A percentile compares a stretch with the other conserved stretches of the same genome.
Evolutionary conservation across 1,140 invertebrate species (phyloP).

Genomic region (Psilanteris sp.): DNA sequence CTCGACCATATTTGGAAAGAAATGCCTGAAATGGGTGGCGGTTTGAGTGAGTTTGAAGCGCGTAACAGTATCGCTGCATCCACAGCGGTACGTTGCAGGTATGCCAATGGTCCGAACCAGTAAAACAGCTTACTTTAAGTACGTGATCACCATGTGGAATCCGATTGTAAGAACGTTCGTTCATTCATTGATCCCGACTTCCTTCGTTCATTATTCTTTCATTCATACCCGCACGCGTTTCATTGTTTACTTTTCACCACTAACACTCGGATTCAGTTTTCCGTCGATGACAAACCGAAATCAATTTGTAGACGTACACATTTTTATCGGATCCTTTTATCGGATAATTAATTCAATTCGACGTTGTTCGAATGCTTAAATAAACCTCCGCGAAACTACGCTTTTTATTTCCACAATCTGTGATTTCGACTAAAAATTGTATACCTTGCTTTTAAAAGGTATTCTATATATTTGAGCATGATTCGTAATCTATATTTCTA

Average conservation of each 20-base stretch:
- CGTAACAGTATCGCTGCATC: constrained; percentile 25
- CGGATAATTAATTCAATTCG: too few relatives aligned
- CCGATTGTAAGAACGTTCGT: constrained; percentile 29
- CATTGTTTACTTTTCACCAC: constrained; percentile 22
- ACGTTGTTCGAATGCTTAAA: too few relatives aligned
- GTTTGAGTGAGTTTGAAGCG: constrained; percentile 9
- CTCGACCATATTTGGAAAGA: constrained; percentile 69
- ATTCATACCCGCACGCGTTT: constrained; percentile 46
- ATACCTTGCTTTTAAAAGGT: too few relatives aligned
- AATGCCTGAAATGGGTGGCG: constrained; percentile 47
- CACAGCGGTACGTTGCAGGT: constrained; percentile 32
- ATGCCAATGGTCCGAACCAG: constrained; percentile 38
- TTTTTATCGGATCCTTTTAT: background rate
- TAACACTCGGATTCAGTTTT: constrained; percentile 2
- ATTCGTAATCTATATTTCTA: too few relatives aligned
- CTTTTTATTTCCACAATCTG: too few relatives aligned
- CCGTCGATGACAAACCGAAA: background rate
- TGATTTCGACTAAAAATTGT: too few relatives aligned
- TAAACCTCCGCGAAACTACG: too few relatives aligned
- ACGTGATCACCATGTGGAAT: constrained; percentile 70
- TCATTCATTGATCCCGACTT: constrained; percentile 44
- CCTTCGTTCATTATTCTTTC: constrained; percentile 61
- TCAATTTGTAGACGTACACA: background rate
- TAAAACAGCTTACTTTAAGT: constrained; percentile 66
- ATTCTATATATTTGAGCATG: too few relatives aligned